phyloP scores from a whole-genome alignment of 2,797 vertebrate genomes.

The Dendrocincla tyrannina region DNA sequence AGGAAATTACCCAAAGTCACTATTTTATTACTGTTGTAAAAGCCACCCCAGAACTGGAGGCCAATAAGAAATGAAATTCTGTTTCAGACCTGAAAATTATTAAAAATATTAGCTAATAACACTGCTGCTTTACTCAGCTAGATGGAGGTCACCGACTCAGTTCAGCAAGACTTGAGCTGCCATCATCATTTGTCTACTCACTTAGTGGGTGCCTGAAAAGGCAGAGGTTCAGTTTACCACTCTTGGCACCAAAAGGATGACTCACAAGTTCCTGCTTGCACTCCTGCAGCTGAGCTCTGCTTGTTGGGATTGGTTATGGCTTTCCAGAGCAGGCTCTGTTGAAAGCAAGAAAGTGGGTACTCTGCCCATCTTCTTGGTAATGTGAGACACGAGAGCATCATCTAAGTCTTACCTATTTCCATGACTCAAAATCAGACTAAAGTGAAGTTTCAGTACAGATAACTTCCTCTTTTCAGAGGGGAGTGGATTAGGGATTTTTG shows the following conservation, averaged over 20 bases:
- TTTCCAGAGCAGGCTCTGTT: neutral
- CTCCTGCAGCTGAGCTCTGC: neutral
- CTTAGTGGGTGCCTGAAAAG: neutral
- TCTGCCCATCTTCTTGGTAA: neutral
- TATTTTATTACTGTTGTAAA: slow-evolving; percentile 5
- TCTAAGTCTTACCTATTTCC: neutral
- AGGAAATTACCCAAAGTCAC: neutral
- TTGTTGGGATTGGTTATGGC: neutral
- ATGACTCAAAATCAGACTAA: neutral
- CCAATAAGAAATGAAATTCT: neutral
- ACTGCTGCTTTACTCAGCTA: neutral
- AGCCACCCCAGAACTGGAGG: neutral
- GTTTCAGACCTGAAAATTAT: neutral
- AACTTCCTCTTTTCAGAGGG: neutral
- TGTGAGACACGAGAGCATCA: neutral
- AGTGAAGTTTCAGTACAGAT: neutral
- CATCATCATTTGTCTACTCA: neutral
- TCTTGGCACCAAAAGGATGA: neutral
- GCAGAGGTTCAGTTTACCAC: neutral
- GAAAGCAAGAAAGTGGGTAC: neutral
- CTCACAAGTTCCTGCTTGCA: neutral
- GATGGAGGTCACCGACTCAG: neutral
- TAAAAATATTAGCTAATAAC: neutral
- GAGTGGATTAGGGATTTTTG: neutral
- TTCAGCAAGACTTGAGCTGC: neutral